Base-by-base conservation (phyloP, 2,888 invertebrate species). In the Ashinkailepas kermadecensis region DNA sequence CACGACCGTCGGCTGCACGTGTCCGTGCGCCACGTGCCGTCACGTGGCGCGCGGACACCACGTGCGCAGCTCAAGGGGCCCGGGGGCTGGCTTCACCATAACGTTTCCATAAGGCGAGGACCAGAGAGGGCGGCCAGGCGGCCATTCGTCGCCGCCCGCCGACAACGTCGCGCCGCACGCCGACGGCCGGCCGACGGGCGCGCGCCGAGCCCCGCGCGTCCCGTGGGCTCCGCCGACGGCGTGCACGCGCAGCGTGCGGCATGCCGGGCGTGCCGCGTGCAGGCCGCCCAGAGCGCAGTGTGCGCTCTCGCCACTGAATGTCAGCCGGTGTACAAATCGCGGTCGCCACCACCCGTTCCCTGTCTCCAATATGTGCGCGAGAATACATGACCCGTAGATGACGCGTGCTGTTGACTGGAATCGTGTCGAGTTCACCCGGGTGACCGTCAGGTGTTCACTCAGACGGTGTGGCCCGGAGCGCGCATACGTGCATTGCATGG, bases 71-170 rank as follows among this genome's bases (percentile, higher is more conserved):
- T 67, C 67, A 67, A 67, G 25, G 13, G 67, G 67, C 67, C 2
- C 23, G 11, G 25, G 9, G 74, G 74, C 10, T 18, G 15, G 54
- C 74, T 54, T 74, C 54, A 25, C 74, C 74, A 74, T 74, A 74
- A 74, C 54, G 54, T 74, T 74, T 74, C 74, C 74, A 74, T 74
- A 74, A 74, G 6, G 54, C 54, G 54, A 54, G 54, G 74, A 74
- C 54, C 74, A 74, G 39, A 15, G 54, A 6, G 54, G 12, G 13
- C 59, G 12, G 39, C 39, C 39, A 4, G 39, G 39, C 39, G 39
- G 39, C 39, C 39, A 4, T 4, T 39, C 39, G 39, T 15, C 59
- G 59, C 11, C 59, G 58, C 58, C 58, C 10, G 59, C 59, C 15
- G 59, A 11, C 59, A 7, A 7, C 12, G 12, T 7, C 59, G 59